Percentiles rank a stretch among this genome's conserved stretches.
Conservation (phyloP, 2,888 invertebrate genomes). For the Drosophila rellima region DNA sequence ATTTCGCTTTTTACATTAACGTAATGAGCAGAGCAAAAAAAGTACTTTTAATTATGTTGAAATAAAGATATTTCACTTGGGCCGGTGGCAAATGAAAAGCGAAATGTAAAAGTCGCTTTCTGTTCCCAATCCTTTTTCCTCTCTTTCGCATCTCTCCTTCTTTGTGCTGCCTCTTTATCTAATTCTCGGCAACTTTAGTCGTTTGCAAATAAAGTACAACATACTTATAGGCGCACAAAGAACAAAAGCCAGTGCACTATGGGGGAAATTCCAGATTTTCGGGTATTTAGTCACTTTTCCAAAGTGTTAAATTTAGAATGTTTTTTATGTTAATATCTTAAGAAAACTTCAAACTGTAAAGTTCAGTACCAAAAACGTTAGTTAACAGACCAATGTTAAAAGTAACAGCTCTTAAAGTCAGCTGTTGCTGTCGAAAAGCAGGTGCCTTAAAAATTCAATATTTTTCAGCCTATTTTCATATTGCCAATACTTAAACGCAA, state of each 20-base stretch:
- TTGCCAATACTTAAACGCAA: no score
- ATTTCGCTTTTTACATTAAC: constrained; percentile 55
- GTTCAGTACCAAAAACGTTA: no score
- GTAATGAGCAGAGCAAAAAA: constrained; percentile 65
- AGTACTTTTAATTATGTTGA: constrained; percentile 67
- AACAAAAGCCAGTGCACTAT: constrained; percentile 59
- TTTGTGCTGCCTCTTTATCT: constrained; percentile 1
- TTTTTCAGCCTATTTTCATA: no score
- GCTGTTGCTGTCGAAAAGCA: no score
- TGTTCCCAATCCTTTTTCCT: neutral
- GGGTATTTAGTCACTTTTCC: no score
- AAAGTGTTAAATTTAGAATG: no score
- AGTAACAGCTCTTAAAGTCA: no score
- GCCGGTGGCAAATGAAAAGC: constrained; percentile 24
- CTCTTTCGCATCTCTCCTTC: neutral
- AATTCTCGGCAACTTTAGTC: constrained; percentile 41
- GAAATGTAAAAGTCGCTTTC: constrained; percentile 38
- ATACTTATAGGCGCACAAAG: constrained; percentile 55
- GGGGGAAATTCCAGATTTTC: no score
- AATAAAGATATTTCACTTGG: constrained; percentile 54
- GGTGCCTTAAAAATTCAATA: no score
- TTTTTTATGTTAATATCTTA: no score
- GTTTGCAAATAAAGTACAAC: constrained; percentile 65
- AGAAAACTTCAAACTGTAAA: no score
- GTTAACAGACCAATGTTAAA: no score